Base-by-base conservation (phyloP, 1,140 invertebrate species). In the Drosophila kanapiae region DNA sequence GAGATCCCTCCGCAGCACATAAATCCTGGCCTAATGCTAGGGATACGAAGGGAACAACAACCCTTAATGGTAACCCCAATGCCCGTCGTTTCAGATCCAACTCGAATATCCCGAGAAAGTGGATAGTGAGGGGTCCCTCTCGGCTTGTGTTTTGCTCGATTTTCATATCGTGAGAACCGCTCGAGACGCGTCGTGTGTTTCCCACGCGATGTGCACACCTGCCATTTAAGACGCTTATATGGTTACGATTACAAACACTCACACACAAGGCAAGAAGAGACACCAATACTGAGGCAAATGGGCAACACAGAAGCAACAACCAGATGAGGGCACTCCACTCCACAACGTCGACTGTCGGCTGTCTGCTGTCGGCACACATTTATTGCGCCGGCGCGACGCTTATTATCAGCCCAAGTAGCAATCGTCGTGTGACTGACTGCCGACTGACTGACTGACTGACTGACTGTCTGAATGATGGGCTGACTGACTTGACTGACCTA, bases 191-290 rank as follows among this genome's bases (percentile, higher is more conserved):
- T 92, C 91, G 91, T 92, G 91, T 92, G 91, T 92, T 92, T 92
- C 91, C 91, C 91, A 92, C 91, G 91, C 91, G 91, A 92, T 88
- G 91, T 91, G 91, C 91, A 92, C 91, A 92, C 91, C 91, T 92
- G 91, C 91, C 91, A 92, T 86, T 92, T 86, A 90, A 90, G 85
- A 82, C 86, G 86, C 85, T 90, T 90, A 90, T 90, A 90, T 90
- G 85, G 85, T 90, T 90, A 82, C 85, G 85, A 90, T 90, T 90
- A 90, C 85, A 90, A 61, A 83, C 80, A 83, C 78, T 74, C 54
- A 69, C 31, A 70, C 49, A 58, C 49, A 49, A 67, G 27, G 61
- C 47, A 51, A 40, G 47, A 14, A 48, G 74, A 29, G 74, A 29
- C 61, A 75, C 37, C 72, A 35, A 35, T 51, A 68, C 65, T 23